Evolutionary conservation across 2,113 vertebrate genomes (phyloP), one percentile per base, ranked within the genome.

Genomic region (Peromyscus leucopus): DNA sequence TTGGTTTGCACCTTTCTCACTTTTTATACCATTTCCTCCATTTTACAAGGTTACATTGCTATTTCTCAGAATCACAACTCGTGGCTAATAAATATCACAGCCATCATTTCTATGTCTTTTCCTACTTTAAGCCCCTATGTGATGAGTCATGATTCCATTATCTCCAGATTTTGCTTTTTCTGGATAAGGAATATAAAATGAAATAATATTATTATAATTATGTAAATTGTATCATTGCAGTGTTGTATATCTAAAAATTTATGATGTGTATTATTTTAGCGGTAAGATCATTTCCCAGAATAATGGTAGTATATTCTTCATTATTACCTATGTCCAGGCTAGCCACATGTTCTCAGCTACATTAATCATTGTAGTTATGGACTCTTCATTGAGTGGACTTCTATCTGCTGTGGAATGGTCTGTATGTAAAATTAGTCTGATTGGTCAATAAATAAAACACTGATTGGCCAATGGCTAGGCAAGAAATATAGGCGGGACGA

Each of bases 51-150:
- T 24, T 87, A 1, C 17, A 7, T 42, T 0, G 7, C 65, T 24
- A 1, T 89, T n/a, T 51, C 8, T 2, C 0, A 17, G 5, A 22
- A 74, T 16, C 1, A 1, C 2, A 59, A 2, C 24, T 74, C 2
- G 42, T 85, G 21, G 80, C 5, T 85, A 17, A 42, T 75, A 31
- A 63, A n/a, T 21, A 75, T 21, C 24, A 48, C 69, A n/a, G 2
- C 51, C 21, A 7, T 75, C 6, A n/a, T 85, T 75, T 93, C 55
- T 75, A 5, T 85, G 19, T 74, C 39, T 85, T 93, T 93, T 51
- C 80, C 91, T 59, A 51, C 55, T 2, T 5, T 63, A 6, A 7
- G 69, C 22, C 91, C 69, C 57, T 93, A 75, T 63, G 9, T 84
- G 13, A 26, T 51, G 46, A 71, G 65, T n/a, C 19, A 15, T 71